Evolutionary conservation across 2,113 vertebrate genomes (phyloP), one percentile per base, ranked within the genome.

Genomic region (Helogale parvula): DNA sequence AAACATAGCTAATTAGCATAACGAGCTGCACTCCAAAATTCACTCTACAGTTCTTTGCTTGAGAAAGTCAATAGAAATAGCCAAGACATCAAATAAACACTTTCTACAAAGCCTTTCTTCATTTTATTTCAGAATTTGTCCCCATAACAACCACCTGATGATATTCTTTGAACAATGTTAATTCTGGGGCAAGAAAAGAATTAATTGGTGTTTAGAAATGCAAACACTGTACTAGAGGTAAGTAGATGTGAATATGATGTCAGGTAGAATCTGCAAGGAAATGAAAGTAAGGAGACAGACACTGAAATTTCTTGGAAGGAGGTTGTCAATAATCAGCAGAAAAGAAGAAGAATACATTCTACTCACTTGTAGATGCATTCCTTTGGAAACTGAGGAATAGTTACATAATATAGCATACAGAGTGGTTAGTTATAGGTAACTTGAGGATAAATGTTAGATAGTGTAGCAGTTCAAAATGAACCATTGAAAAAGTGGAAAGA

Each of bases 361-460:
- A 19, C 52, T 52, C 27, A 71, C 19, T 3, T 74, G 50, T 27
- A 10, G 52, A 47, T 14, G 47, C 16, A 52, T 41, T 13, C 57
- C 38, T 94, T 79, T 87, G 60, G 79, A 96, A 95, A 88, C 13
- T 72, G 71, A 94, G 79, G 52, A 19, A 81, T 85, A 85, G 68
- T 41, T 31, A 10, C 41, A 89, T 79, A 81, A 93, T 19, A 17
- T 6, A n/a, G 86, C 47, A 12, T 68, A 4, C 38, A 52, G 29
- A 72, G 50, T 33, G 10, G 1, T 6, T 69, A 71, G 5, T 52
- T 69, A 66, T 19, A 23, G 66, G 25, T 54, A 82, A 47, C 0
- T 35, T 77, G 45, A 19, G 63, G 23, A 50, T 79, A 92, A 89
- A 83, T 66, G 71, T 52, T 60, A 96, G 35, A 54, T 7, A 60